Base-by-base conservation (phyloP, 2,113 vertebrate species). In the Australoheros scitulus region DNA sequence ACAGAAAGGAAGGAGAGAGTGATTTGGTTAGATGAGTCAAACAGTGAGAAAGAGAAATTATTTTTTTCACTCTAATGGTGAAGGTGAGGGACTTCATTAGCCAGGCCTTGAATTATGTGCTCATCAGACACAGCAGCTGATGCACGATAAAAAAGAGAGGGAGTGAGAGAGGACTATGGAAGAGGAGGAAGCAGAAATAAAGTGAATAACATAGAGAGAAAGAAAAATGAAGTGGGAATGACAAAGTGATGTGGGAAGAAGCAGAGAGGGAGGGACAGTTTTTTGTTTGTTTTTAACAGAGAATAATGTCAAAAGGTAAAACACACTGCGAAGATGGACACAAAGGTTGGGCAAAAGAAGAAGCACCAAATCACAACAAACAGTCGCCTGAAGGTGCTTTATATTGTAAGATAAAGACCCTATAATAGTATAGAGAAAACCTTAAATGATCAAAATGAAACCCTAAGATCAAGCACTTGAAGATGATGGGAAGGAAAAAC, bases 31-130 rank as follows among this genome's bases (percentile, higher is more conserved):
- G 64, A 81, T 59, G 56, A 41, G 60, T 50, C 47, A 76, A 80
- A 75, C 57, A 82, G 61, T 26, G 82, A 63, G 58, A 24, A 58
- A 41, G 64, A 72, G 80, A 82, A 77, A 89, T 90, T 86, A 82
- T 87, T 88, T 92, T 88, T 90, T 90, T 91, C 85, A 84, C 68
- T 90, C 85, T 91, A 91, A 93, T 92, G 85, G 84, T 14, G 75
- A 88, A 90, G 86, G 87, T 92, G 90, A 90, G 90, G 74, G 88
- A 91, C 91, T 93, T 93, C 91, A 92, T 92, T 92, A 92, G 84
- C 82, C 55, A 18, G 77, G 77, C 86, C 76, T 86, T 93, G 91
- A 92, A 90, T 91, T 86, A 92, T 92, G 86, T 86, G 84, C 90
- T 92, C 89, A 88, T 93, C 92, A 91, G 84, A 90, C 74, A 58